Percentiles rank a stretch among this genome's conserved stretches.
phyloP scores from a whole-genome alignment of 2,113 vertebrate genomes.

The Sialia sialis region DNA sequence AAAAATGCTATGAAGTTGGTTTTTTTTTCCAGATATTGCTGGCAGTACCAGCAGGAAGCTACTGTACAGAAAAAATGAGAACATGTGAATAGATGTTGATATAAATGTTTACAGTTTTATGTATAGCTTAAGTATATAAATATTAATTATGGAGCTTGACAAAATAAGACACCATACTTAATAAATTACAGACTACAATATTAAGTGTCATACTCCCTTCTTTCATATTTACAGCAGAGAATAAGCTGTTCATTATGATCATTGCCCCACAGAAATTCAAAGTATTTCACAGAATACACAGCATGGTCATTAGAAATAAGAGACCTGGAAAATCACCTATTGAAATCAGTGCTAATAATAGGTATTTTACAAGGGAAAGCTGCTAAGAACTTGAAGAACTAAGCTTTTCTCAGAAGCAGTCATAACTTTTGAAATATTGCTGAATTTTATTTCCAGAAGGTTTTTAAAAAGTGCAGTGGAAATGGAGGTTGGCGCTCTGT shows the following conservation, averaged over 20 bases:
- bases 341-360: not conserved
- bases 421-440: not conserved
- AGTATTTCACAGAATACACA: not conserved
- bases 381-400: not conserved
- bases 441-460: not conserved
- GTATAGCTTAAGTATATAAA: not conserved
- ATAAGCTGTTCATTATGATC: not conserved
- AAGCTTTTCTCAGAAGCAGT: not conserved
- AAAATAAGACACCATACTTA: not conserved
- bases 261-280: not conserved
- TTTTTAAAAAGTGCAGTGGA: not conserved
- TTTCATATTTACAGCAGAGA: not conserved
- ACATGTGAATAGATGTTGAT: not conserved
- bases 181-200: not conserved
- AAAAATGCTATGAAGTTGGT: not conserved
- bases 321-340: not conserved
- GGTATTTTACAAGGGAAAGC: not conserved
- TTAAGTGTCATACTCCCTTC: not conserved
- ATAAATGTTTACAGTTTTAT: not conserved
- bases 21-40: not conserved
- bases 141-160: not conserved
- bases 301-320: not conserved
- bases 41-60: not conserved
- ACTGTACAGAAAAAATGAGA: not conserved
- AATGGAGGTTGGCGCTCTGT: not conserved